phyloP scores from a whole-genome alignment of 2,797 vertebrate genomes.

The Apogon talboti region DNA sequence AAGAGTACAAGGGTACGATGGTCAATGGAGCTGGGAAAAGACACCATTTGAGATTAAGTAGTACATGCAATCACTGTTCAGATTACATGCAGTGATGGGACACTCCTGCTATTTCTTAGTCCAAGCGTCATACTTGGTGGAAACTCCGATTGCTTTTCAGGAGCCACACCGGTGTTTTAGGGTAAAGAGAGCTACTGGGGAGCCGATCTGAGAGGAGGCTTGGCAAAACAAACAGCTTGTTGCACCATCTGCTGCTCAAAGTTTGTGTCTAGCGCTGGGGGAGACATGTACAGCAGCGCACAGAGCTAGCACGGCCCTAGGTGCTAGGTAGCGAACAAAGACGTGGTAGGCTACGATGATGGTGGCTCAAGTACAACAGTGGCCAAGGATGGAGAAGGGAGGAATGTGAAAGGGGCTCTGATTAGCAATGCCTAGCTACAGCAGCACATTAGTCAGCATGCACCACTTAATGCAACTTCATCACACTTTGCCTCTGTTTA shows the following conservation, averaged over 20 bases:
- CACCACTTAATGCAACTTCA: constrained; percentile 63
- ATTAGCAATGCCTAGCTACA: constrained; percentile 59
- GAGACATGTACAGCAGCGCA: constrained; percentile 30
- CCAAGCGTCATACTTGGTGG: constrained; percentile 10
- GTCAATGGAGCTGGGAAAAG: constrained; percentile 6
- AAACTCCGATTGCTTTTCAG: background rate
- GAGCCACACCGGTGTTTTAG: constrained; percentile 28
- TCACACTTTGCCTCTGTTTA: constrained; percentile 56
- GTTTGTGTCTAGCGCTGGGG: constrained; percentile 45
- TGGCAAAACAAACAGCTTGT: constrained; percentile 54
- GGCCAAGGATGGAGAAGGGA: constrained; percentile 39
- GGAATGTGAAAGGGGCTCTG: constrained; percentile 68
- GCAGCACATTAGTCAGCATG: constrained; percentile 73
- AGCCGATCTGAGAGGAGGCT: constrained; percentile 28
- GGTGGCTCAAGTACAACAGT: constrained; percentile 37
- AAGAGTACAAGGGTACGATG: constrained; percentile 1
- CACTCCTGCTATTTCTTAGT: constrained; percentile 7
- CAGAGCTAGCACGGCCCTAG: constrained; percentile 5
- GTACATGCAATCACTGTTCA: constrained; percentile 42
- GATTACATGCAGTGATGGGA: constrained; percentile 46
- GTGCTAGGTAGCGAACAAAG: constrained; percentile 25
- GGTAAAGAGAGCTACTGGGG: constrained; percentile 15
- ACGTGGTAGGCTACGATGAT: constrained; percentile 33
- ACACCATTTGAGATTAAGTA: constrained; percentile 33
- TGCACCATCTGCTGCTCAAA: constrained; percentile 60